These are phyloP conservation scores for Lophura nycthemera DNA, from an alignment of 2,113 vertebrate genomes.

Conservation along the genomic window DNA sequence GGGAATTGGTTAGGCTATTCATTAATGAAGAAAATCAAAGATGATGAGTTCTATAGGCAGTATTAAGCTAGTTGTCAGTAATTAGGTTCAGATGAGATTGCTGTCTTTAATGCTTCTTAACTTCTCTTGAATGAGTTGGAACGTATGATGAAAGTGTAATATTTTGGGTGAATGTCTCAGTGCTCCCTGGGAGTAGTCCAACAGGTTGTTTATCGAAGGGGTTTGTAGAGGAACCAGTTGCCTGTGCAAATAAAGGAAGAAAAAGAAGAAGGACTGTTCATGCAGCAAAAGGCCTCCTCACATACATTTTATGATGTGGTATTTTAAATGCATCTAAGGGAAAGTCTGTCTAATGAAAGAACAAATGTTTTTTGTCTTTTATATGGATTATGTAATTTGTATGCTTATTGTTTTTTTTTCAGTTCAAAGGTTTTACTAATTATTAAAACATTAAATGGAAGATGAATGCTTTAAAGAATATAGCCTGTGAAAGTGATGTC, in stretches of 20 bases:
- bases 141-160: slow-evolving; percentile 49
- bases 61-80: slow-evolving; percentile 54
- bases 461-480: neutral
- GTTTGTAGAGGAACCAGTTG: slow-evolving; percentile 34
- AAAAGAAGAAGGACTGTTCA: slow-evolving; percentile 46
- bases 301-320: slow-evolving; percentile 52
- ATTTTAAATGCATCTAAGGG: slow-evolving; percentile 46
- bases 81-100: slow-evolving; percentile 63
- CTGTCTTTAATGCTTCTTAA: slow-evolving; percentile 58
- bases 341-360: slow-evolving; percentile 59
- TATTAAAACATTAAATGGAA: slow-evolving; percentile 36
- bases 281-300: slow-evolving; percentile 1
- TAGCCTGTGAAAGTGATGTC: neutral
- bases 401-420: slow-evolving; percentile 9
- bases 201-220: slow-evolving; percentile 55
- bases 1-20: slow-evolving; percentile 45
- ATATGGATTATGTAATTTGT: slow-evolving; percentile 48
- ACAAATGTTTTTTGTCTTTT: slow-evolving; percentile 47
- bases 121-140: slow-evolving; percentile 43
- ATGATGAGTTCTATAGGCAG: slow-evolving; percentile 54
- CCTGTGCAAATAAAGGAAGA: slow-evolving; percentile 22
- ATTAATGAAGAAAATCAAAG: slow-evolving; percentile 61
- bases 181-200: slow-evolving; percentile 43
- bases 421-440: slow-evolving; percentile 2
- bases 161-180: slow-evolving; percentile 24